A percentile compares a stretch with the other conserved stretches of the same genome.
phyloP scores from a whole-genome alignment of 2,113 vertebrate species.

The Nannobrachium achirus region DNA sequence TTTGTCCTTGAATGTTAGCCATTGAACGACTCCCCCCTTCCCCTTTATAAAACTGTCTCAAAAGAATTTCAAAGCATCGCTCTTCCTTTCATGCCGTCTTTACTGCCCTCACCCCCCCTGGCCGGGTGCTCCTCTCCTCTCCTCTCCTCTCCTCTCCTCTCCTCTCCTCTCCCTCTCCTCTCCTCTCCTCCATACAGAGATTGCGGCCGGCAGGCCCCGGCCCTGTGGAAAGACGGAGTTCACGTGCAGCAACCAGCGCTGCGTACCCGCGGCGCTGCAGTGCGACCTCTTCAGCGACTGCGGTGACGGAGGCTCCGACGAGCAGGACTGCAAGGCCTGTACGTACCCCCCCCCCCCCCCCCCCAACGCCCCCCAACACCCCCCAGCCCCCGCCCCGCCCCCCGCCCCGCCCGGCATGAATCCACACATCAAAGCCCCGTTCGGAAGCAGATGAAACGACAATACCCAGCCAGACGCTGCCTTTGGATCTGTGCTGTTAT shows the following conservation, averaged over 20 bases:
- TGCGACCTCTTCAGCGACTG: constrained; percentile 95
- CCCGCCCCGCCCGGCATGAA: not conserved
- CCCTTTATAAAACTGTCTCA: too few relatives aligned
- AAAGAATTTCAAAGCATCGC: too few relatives aligned
- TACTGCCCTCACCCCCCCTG: too few relatives aligned
- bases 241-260: constrained; percentile 88
- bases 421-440: constrained; percentile 34
- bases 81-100: too few relatives aligned
- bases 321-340: constrained; percentile 92
- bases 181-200: constrained; percentile 77
- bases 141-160: too few relatives aligned
- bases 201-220: constrained; percentile 79
- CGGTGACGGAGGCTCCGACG: constrained; percentile 92
- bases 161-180: too few relatives aligned
- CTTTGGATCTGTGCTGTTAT: constrained; percentile 6
- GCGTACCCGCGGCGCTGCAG: constrained; percentile 88
- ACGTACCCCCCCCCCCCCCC: constrained; percentile 61
- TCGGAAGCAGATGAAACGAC: not conserved
- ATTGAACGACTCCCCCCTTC: too few relatives aligned
- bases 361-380: not conserved
- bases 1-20: too few relatives aligned
- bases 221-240: constrained; percentile 96
- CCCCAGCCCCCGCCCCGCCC: not conserved
- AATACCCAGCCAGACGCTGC: constrained; percentile 5
- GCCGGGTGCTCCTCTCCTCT: too few relatives aligned